These are phyloP conservation scores for Phainopepla nitens DNA, from an alignment of 2,113 vertebrate genomes.

Conservation along the genomic window DNA sequence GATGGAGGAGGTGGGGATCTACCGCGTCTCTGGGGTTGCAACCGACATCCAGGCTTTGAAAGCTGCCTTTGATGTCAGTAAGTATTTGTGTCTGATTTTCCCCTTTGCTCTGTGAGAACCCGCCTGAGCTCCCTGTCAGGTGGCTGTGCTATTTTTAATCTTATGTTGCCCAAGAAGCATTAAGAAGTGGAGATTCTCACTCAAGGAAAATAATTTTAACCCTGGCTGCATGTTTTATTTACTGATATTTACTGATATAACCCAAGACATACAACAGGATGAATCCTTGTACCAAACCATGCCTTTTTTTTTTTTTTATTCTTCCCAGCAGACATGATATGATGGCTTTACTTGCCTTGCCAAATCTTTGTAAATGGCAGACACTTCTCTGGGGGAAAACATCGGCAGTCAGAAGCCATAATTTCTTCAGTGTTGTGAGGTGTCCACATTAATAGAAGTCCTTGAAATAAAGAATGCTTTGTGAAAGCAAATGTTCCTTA, in stretches of 20 bases:
- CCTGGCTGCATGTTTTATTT: not conserved
- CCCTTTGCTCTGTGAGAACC: not conserved
- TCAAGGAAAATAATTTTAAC: not conserved
- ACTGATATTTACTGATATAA: not conserved
- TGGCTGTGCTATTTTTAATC: not conserved
- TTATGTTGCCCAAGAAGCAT: not conserved
- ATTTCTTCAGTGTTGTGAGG: not conserved
- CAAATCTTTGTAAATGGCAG: not conserved
- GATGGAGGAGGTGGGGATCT: constrained; percentile 98
- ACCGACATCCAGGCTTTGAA: constrained; percentile 97
- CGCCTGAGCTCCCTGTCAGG: not conserved
- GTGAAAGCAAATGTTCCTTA: not conserved
- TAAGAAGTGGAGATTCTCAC: not conserved
- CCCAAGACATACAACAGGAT: not conserved
- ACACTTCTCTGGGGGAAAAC: not conserved
- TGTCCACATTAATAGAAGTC: not conserved
- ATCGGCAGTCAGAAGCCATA: not conserved
- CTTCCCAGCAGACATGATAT: not conserved
- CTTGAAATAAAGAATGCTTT: not conserved
- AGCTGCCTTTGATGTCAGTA: constrained; percentile 95
- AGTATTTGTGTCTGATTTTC: constrained; percentile 60
- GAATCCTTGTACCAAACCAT: not conserved
- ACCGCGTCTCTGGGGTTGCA: constrained; percentile 93
- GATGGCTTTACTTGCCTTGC: not conserved
- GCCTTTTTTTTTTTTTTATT: not conserved